These are phyloP conservation scores for Acanthacorydalis orientalis DNA, from an alignment of 2,888 invertebrate species.

Conservation along the genomic window DNA sequence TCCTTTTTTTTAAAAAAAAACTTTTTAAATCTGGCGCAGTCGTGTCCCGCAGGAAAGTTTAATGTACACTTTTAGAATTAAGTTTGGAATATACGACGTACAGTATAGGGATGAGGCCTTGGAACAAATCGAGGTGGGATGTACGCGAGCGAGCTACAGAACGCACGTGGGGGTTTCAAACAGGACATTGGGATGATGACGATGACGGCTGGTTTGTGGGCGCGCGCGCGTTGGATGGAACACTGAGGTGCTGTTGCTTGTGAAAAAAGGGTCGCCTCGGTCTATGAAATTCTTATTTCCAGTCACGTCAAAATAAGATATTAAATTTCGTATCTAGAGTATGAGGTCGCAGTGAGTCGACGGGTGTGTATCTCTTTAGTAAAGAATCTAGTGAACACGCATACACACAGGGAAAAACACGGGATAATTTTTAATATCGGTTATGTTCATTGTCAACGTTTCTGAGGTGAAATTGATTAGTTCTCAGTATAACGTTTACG, in stretches of 20 bases:
- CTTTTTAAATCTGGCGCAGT: neutral
- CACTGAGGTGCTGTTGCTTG: neutral
- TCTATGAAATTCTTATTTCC: conserved; percentile 1
- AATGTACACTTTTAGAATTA: neutral
- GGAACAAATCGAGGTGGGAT: too few relatives aligned
- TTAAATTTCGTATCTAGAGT: neutral
- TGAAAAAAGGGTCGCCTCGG: neutral
- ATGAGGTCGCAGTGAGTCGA: too few relatives aligned
- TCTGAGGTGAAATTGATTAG: too few relatives aligned
- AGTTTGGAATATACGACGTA: neutral
- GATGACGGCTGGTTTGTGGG: neutral
- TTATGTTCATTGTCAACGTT: too few relatives aligned
- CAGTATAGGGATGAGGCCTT: too few relatives aligned
- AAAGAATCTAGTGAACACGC: too few relatives aligned
- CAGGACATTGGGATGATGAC: neutral
- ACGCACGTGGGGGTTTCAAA: neutral
- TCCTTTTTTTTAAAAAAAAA: neutral
- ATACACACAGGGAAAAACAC: too few relatives aligned
- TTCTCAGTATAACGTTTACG: too few relatives aligned
- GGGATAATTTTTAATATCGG: too few relatives aligned
- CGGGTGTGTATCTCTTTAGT: too few relatives aligned
- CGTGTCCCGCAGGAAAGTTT: neutral
- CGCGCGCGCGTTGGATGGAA: neutral
- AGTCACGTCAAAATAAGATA: neutral
- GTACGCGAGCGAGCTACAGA: too few relatives aligned